These are phyloP conservation scores for Epistrophe grossulariae DNA, from an alignment of 2,888 invertebrate species.

Conservation along the genomic window DNA sequence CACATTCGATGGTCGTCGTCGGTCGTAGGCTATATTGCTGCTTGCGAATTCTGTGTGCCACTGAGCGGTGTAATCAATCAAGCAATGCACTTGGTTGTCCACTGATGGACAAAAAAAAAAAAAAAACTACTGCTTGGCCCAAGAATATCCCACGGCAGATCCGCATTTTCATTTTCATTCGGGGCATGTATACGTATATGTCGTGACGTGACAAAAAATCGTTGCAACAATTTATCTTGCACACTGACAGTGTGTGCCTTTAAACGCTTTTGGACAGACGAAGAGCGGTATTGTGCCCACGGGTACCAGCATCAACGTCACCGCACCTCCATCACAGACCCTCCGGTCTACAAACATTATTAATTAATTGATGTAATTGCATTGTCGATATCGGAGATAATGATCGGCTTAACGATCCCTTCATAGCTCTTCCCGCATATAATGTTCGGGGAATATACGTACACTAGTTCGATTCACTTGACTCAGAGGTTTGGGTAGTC, in stretches of 20 bases:
- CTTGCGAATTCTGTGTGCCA: constrained; percentile 69
- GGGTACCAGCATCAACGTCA: constrained; percentile 56
- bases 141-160: constrained; percentile 57
- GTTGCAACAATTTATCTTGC: constrained; percentile 72
- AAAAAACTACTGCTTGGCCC: constrained; percentile 26
- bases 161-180: constrained; percentile 73
- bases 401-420: constrained; percentile 77
- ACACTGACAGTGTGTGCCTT: constrained; percentile 67
- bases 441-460: constrained; percentile 1
- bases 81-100: constrained; percentile 57
- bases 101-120: constrained; percentile 9
- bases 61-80: constrained; percentile 72
- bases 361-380: constrained; percentile 84
- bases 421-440: constrained; percentile 44
- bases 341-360: constrained; percentile 79
- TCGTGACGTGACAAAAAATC: constrained; percentile 76
- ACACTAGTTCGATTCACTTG: constrained; percentile 52
- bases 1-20: background rate
- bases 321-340: constrained; percentile 59
- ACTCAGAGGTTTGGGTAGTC: background rate
- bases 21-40: constrained; percentile 20
- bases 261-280: constrained; percentile 55
- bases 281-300: constrained; percentile 64
- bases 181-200: constrained; percentile 50
- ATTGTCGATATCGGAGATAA: constrained; percentile 82